phyloP scores from a whole-genome alignment of 2,113 vertebrate genomes.

The Eclectus roratus region DNA sequence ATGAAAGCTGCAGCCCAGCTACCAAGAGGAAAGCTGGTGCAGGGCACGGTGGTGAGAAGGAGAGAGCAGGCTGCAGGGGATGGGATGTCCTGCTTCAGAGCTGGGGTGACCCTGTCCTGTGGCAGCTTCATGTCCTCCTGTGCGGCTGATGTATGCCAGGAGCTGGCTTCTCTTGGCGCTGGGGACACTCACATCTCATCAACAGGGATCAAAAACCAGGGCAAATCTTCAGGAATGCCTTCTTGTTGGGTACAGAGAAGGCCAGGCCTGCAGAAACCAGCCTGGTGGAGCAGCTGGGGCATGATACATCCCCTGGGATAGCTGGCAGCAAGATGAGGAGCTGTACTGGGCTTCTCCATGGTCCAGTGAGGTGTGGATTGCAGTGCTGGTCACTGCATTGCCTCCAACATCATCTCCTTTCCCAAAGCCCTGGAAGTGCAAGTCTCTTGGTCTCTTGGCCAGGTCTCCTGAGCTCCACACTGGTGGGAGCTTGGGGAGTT shows the following conservation, averaged over 20 bases:
- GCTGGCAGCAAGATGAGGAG: background rate
- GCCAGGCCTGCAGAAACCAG: background rate
- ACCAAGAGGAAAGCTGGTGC: background rate
- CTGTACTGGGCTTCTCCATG: background rate
- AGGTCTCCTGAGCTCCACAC: fast-evolving
- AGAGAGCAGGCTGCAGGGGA: fast-evolving
- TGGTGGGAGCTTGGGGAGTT: background rate
- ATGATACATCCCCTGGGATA: background rate
- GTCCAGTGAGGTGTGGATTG: background rate
- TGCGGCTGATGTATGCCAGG: background rate
- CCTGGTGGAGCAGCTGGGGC: background rate
- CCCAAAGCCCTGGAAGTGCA: background rate
- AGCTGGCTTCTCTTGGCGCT: background rate
- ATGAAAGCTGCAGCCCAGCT: background rate
- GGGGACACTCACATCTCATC: background rate
- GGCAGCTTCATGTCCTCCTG: background rate
- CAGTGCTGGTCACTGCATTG: background rate
- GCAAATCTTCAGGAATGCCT: background rate
- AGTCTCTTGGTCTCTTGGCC: background rate
- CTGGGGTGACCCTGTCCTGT: background rate
- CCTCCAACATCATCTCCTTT: background rate
- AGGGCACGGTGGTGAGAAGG: background rate
- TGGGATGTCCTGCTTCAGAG: background rate
- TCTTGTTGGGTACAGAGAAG: background rate
- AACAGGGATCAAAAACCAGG: background rate